Conservation (phyloP, 2,888 invertebrate genomes). For the Diadromus collaris region DNA sequence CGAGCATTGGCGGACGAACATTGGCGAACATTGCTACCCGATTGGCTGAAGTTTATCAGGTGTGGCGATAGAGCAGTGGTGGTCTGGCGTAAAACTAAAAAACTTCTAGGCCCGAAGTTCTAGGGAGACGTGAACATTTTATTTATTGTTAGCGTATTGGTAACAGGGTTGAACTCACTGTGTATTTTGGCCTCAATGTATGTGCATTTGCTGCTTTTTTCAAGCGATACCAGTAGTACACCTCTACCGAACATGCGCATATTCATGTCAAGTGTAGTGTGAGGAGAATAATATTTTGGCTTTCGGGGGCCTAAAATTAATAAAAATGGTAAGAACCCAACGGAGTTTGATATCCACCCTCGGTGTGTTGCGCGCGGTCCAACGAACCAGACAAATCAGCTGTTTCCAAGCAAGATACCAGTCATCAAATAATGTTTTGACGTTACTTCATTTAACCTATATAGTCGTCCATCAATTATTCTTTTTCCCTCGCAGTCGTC, state of each 20-base stretch:
- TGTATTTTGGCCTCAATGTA: slow-evolving; percentile 17
- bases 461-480: neutral
- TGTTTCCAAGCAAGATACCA: slow-evolving; percentile 35
- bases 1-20: slow-evolving; percentile 40
- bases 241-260: slow-evolving; percentile 66
- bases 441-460: slow-evolving; percentile 62
- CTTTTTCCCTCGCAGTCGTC: slow-evolving; percentile 12
- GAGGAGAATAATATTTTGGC: slow-evolving; percentile 79
- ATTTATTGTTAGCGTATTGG: slow-evolving; percentile 9
- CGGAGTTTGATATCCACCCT: neutral
- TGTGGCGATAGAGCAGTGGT: neutral
- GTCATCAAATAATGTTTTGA: slow-evolving; percentile 46
- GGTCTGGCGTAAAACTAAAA: slow-evolving; percentile 26
- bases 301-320: slow-evolving; percentile 77
- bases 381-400: slow-evolving; percentile 46
- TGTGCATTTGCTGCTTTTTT: slow-evolving; percentile 39
- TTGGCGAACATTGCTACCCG: slow-evolving; percentile 33
- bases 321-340: slow-evolving; percentile 74
- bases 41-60: slow-evolving; percentile 25
- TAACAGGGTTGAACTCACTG: neutral
- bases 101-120: neutral
- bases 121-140: neutral
- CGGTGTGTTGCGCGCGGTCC: neutral
- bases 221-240: slow-evolving; percentile 33
- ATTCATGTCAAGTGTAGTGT: slow-evolving; percentile 78